A percentile compares a stretch with the other conserved stretches of the same genome.
Conservation (phyloP, 2,797 vertebrate genomes). For the Salarias fasciatus region DNA sequence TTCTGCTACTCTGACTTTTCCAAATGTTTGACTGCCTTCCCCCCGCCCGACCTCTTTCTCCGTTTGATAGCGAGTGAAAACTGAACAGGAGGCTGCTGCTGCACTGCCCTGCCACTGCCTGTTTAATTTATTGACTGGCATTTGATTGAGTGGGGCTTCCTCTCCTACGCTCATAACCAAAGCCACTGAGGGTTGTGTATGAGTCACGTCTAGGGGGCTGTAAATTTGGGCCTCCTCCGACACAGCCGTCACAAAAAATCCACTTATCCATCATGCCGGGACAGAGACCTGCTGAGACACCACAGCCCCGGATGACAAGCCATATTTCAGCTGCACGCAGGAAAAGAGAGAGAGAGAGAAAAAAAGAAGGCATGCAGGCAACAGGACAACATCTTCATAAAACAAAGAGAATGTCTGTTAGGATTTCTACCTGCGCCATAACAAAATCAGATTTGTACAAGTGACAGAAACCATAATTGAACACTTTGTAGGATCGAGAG, state of each 20-base stretch:
- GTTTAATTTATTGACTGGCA: constrained; percentile 83
- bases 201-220: constrained; percentile 77
- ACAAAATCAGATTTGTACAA: too few relatives aligned
- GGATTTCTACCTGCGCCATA: background rate
- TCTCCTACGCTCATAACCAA: constrained; percentile 73
- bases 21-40: constrained; percentile 52
- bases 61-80: constrained; percentile 66
- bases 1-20: constrained; percentile 73
- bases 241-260: constrained; percentile 73
- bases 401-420: constrained; percentile 2
- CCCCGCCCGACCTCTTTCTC: constrained; percentile 13
- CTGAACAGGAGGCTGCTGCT: constrained; percentile 69
- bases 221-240: constrained; percentile 78
- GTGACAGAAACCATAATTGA: too few relatives aligned
- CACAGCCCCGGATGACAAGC: constrained; percentile 37
- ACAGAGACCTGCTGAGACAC: constrained; percentile 58
- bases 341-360: background rate
- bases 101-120: constrained; percentile 67
- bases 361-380: constrained; percentile 5
- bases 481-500: too few relatives aligned
- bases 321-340: constrained; percentile 19
- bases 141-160: constrained; percentile 82
- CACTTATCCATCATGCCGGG: constrained; percentile 72
- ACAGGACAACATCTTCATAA: constrained; percentile 14
- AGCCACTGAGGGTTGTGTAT: constrained; percentile 68